Conservation (phyloP, 2,113 vertebrate species). For the Sinocyclocheilus rhinocerous region DNA sequence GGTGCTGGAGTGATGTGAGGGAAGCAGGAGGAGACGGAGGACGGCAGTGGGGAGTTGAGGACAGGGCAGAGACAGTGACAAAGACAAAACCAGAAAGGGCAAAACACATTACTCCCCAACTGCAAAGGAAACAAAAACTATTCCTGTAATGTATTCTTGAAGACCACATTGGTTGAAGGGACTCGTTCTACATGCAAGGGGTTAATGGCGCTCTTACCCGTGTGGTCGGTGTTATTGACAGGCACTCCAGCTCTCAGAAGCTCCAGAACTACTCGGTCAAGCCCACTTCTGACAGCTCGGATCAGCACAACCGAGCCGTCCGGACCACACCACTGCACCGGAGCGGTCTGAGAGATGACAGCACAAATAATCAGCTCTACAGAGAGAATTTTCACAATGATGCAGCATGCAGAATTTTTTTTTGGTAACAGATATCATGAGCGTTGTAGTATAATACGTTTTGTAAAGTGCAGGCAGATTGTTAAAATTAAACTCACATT, state of each 20-base stretch:
- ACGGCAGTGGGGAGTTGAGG: slow-evolving; percentile 50
- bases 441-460: too few relatives aligned
- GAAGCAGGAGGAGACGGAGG: slow-evolving; percentile 22
- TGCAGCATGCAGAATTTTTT: background rate
- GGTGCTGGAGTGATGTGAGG: slow-evolving; percentile 60
- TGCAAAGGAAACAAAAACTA: slow-evolving; percentile 19
- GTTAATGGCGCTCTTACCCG: slow-evolving; percentile 64
- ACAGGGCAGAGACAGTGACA: slow-evolving; percentile 56
- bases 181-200: background rate
- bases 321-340: slow-evolving; percentile 78
- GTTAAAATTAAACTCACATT: slow-evolving; percentile 61
- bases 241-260: slow-evolving; percentile 83
- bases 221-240: slow-evolving; percentile 86
- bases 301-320: slow-evolving; percentile 84
- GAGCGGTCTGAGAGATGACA: slow-evolving; percentile 63
- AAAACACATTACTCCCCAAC: slow-evolving; percentile 61
- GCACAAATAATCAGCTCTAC: background rate
- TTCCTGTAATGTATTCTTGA: background rate
- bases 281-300: slow-evolving; percentile 83
- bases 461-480: background rate
- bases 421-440: background rate
- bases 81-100: slow-evolving; percentile 38
- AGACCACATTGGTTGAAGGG: background rate
- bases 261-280: slow-evolving; percentile 86
- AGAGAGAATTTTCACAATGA: background rate